These are phyloP conservation scores for Drosophila sp. DNA, from an alignment of 1,140 invertebrate species.

Conservation along the genomic window DNA sequence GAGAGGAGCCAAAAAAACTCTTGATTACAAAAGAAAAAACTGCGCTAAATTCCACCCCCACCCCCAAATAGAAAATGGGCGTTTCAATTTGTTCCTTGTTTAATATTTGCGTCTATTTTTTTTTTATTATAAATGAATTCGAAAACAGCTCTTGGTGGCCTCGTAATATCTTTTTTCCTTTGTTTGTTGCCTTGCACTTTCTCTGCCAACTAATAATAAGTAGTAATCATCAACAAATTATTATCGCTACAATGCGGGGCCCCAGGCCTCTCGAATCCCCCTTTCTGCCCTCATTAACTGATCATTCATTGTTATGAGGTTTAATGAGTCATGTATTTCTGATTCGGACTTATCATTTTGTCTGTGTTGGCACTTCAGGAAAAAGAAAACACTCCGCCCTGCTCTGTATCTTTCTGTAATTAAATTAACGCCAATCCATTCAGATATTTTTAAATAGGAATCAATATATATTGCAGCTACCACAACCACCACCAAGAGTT, in stretches of 20 bases:
- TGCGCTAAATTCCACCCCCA: slow-evolving; percentile 26
- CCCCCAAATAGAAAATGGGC: slow-evolving; percentile 56
- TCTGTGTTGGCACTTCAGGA: background rate
- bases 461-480: slow-evolving; percentile 55
- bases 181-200: slow-evolving; percentile 60
- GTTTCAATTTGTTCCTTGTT: slow-evolving; percentile 39
- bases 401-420: slow-evolving; percentile 33
- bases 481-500: slow-evolving; percentile 20
- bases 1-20: slow-evolving; percentile 25
- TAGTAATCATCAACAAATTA: slow-evolving; percentile 37
- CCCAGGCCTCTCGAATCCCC: background rate
- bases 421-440: slow-evolving; percentile 46
- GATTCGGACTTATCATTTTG: slow-evolving; percentile 49
- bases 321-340: slow-evolving; percentile 51
- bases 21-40: slow-evolving; percentile 21
- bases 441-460: slow-evolving; percentile 54
- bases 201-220: slow-evolving; percentile 42
- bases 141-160: slow-evolving; percentile 21
- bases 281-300: slow-evolving; percentile 21
- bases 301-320: slow-evolving; percentile 47
- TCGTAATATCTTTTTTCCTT: slow-evolving; percentile 35
- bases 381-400: background rate
- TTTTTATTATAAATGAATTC: slow-evolving; percentile 5
- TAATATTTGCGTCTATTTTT: background rate
- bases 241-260: slow-evolving; percentile 62